These are phyloP conservation scores for Aspidoscelis tigris DNA, from an alignment of 2,113 vertebrate species.

Conservation along the genomic window DNA sequence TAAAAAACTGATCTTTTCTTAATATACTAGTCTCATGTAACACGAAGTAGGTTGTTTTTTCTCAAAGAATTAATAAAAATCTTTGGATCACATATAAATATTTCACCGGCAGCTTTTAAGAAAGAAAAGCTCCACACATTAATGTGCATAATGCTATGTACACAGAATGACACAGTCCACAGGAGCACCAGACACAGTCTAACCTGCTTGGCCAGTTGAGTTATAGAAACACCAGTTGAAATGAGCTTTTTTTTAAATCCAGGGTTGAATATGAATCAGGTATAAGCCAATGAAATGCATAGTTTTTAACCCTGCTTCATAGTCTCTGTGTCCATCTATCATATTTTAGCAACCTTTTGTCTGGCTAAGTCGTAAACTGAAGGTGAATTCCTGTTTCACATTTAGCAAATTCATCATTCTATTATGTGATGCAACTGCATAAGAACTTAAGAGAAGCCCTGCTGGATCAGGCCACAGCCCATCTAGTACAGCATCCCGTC, in stretches of 20 bases:
- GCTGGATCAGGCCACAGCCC: no score
- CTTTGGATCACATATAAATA: not conserved
- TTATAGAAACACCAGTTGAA: not conserved
- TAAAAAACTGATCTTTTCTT: no score
- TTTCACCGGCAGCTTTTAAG: not conserved
- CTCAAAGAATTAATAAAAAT: not conserved
- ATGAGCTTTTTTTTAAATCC: not conserved
- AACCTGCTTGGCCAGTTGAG: not conserved
- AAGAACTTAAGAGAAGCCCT: no score
- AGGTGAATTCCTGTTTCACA: conserved; percentile 25
- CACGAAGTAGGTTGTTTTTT: no score
- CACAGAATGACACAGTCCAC: not conserved
- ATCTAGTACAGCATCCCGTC: no score
- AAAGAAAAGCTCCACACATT: not conserved
- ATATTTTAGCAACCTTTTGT: not conserved
- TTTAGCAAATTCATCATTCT: conserved; percentile 32
- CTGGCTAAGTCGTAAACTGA: conserved; percentile 15
- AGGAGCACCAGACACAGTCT: not conserved
- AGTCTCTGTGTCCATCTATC: not conserved
- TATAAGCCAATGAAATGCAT: not conserved
- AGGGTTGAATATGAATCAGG: not conserved
- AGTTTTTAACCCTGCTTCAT: not conserved
- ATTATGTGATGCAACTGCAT: conserved; percentile 18
- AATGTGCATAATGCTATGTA: not conserved
- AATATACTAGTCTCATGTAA: no score